Evolutionary conservation across 2,113 vertebrate species (phyloP).

Genomic region (Rhombomys opimus): DNA sequence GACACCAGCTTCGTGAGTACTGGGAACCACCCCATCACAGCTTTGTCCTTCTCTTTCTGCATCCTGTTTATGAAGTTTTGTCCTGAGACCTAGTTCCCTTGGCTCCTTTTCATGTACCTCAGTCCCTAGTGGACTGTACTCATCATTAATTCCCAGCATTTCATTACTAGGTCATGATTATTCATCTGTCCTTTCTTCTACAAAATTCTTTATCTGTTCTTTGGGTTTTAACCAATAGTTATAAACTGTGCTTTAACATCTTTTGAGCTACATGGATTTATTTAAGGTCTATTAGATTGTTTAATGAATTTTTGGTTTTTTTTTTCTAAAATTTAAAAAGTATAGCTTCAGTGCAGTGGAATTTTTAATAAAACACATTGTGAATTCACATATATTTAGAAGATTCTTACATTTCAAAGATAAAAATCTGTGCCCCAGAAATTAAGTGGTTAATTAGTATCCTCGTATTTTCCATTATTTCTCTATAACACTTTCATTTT

Average conservation of each 20-base stretch:
- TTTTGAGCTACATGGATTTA: conserved; percentile 49
- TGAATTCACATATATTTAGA: conserved; percentile 11
- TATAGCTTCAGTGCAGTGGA: neutral
- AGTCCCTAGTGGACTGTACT: conserved; percentile 68
- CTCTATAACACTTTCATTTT: neutral
- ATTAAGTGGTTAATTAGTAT: conserved; percentile 57
- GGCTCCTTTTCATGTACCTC: conserved; percentile 62
- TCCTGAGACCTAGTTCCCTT: conserved; percentile 70
- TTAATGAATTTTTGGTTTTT: conserved; percentile 49
- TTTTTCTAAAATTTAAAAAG: conserved; percentile 51
- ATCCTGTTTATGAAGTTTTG: conserved; percentile 82
- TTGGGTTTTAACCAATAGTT: conserved; percentile 76
- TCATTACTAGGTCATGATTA: conserved; percentile 77
- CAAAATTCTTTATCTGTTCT: conserved; percentile 61
- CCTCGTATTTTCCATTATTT: neutral
- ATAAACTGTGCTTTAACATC: conserved; percentile 70
- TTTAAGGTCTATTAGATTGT: neutral
- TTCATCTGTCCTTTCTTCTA: conserved; percentile 71
- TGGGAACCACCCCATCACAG: conserved; percentile 73
- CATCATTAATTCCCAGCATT: conserved; percentile 85
- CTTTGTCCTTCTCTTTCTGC: conserved; percentile 64
- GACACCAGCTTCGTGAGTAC: conserved; percentile 63
- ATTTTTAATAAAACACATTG: conserved; percentile 37
- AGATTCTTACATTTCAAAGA: neutral
- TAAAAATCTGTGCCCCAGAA: conserved; percentile 58